These are phyloP conservation scores for Antechinus stuartii DNA, from an alignment of 2,113 vertebrate species.

Conservation along the genomic window DNA sequence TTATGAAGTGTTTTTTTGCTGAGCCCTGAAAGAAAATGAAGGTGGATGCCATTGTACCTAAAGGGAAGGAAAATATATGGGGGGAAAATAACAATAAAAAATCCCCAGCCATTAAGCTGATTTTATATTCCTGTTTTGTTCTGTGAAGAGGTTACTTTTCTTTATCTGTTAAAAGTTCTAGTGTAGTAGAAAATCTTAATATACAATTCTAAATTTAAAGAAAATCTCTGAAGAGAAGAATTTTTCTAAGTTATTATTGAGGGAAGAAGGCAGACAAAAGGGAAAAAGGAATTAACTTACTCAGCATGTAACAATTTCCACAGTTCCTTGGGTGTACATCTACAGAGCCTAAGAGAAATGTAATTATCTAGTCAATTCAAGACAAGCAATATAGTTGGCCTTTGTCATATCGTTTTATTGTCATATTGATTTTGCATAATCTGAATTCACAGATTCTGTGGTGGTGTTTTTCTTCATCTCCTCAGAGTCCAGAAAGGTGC, in stretches of 20 bases:
- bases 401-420: background rate
- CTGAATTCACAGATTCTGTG: background rate
- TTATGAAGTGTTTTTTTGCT: background rate
- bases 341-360: background rate
- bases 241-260: background rate
- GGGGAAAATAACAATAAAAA: background rate
- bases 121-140: background rate
- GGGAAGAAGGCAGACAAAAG: background rate
- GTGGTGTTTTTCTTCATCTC: background rate
- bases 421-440: background rate
- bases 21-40: background rate
- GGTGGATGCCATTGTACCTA: background rate
- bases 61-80: background rate
- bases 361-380: background rate
- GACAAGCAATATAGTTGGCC: background rate
- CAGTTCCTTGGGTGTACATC: background rate
- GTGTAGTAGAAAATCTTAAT: background rate
- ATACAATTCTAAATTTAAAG: background rate
- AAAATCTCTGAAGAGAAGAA: background rate
- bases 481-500: background rate
- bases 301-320: background rate
- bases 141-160: background rate
- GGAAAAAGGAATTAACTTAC: background rate
- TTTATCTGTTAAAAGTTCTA: background rate
- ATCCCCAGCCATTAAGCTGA: background rate